These are phyloP conservation scores for Callithrix jacchus DNA, from an alignment of 2,113 vertebrate species.

Conservation along the genomic window DNA sequence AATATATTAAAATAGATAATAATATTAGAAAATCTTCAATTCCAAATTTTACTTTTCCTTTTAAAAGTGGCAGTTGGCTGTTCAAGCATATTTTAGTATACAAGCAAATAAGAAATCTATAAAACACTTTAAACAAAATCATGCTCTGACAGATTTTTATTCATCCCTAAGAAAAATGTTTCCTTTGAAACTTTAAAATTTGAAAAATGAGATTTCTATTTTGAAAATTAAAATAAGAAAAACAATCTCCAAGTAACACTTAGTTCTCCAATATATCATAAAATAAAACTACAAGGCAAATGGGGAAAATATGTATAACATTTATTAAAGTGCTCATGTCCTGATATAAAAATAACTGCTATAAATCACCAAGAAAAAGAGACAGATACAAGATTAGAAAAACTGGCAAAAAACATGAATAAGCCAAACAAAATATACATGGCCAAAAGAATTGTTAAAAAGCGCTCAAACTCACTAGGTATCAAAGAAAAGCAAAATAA, in stretches of 20 bases:
- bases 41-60: neutral
- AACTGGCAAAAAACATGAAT: constrained; percentile 19
- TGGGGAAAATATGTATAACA: neutral
- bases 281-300: neutral
- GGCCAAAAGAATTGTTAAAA: neutral
- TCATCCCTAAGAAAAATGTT: neutral
- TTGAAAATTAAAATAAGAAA: constrained; percentile 40
- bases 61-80: neutral
- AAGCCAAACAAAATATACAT: constrained; percentile 30
- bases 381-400: neutral
- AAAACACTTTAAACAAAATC: constrained; percentile 29
- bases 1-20: no score
- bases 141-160: neutral
- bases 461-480: neutral
- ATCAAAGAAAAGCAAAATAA: constrained; percentile 37
- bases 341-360: neutral
- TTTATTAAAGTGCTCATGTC: constrained; percentile 18
- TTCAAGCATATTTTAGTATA: neutral
- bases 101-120: constrained; percentile 20
- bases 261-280: neutral
- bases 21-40: neutral
- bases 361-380: neutral
- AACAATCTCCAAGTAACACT: constrained; percentile 32
- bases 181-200: neutral
- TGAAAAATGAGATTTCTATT: constrained; percentile 43